phyloP scores from a whole-genome alignment of 2,113 vertebrate genomes.

The Gallinago undulata region DNA sequence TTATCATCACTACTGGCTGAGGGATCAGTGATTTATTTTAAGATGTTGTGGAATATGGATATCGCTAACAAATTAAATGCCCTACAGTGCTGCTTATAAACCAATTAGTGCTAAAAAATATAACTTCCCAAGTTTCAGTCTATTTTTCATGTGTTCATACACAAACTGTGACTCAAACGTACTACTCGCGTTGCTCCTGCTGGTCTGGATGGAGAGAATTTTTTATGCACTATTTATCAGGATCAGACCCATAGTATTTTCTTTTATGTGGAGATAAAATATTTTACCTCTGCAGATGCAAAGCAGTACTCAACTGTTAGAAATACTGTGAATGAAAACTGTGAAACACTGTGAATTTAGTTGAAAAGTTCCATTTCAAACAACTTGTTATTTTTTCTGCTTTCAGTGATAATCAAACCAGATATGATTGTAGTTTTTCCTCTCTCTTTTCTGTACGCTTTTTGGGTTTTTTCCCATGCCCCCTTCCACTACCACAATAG shows the following conservation, averaged over 20 bases:
- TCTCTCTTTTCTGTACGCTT: neutral
- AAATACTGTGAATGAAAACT: neutral
- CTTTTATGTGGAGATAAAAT: neutral
- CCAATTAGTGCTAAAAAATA: neutral
- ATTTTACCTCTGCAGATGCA: neutral
- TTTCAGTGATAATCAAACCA: neutral
- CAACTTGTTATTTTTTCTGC: neutral
- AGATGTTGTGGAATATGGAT: neutral
- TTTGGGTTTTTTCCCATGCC: accelerated
- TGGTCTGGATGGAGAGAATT: neutral
- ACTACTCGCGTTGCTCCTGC: neutral
- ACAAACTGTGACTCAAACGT: neutral
- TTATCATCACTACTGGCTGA: neutral
- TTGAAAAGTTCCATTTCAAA: neutral
- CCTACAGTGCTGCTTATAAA: neutral
- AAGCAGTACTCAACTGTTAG: neutral
- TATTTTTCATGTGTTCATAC: neutral
- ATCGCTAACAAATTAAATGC: neutral
- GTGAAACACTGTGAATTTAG: neutral
- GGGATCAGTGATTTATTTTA: neutral
- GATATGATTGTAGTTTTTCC: neutral
- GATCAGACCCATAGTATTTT: neutral
- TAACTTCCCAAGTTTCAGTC: neutral
- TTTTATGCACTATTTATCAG: neutral
- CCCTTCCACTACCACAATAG: neutral